Evolutionary conservation across 2,888 invertebrate genomes (phyloP), one percentile per base, ranked within the genome.

Genomic region (Rutpela maculata): DNA sequence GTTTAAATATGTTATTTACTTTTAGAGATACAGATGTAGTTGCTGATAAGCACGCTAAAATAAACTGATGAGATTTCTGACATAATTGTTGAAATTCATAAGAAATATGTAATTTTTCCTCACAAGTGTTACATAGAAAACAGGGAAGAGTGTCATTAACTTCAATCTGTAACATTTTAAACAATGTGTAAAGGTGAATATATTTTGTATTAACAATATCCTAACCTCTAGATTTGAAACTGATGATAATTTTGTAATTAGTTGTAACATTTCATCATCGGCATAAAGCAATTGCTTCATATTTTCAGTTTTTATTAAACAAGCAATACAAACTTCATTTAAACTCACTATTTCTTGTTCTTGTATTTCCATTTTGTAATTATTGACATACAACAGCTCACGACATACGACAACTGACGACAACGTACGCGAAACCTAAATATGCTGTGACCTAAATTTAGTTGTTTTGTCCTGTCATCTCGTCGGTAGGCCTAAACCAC

Each of bases 1-100:
- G 12, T 26, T 57, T 57, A n/a, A 59, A 57, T 18, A 38, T 31
- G 35, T 69, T 19, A 31, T n/a, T 7, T 17, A 60, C 70, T 18
- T 70, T 60, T 12, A 57, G 11, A 43, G 12, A 22, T 18, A 65
- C 43, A 12, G 68, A 26, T 50, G 12, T 43, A 18, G 65, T 70
- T 22, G 59, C 60, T 3, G 70, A 70, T 12, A 70, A 2, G 22
- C 75, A 79, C n/a, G 74, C 75, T 79, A 73, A 74, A 43, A 79
- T 80, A 57, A 77, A 75, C 73, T 78, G 66, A 73, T 81, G 83
- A 9, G 86, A 85, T 78, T 84, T 83, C 69, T 81, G 82, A 68
- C 84, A 83, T 68, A 84, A 76, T 78, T 83, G 81, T 74, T 84
- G 83, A 69, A 87, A 86, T 67, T 84, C 83, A 68, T 83, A 86